Percentiles rank a stretch among this genome's conserved stretches.
Evolutionary conservation across 2,113 vertebrate species (phyloP).

Genomic region (Pimephales promelas): DNA sequence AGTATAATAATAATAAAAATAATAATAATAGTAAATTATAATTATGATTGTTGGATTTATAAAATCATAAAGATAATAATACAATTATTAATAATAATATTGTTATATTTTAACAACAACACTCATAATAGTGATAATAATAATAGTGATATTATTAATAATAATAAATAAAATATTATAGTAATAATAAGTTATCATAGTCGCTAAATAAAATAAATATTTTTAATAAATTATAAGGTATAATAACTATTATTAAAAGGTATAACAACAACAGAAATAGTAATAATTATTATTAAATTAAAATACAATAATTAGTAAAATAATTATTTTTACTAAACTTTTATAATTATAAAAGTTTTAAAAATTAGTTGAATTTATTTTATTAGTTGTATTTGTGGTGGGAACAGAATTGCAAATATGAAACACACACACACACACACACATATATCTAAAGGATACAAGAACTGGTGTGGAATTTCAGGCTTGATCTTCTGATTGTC

Average conservation of each 20-base stretch:
- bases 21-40: not conserved
- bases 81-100: not conserved
- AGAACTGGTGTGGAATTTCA: slow-evolving; percentile 36
- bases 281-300: too few relatives aligned
- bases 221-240: not conserved
- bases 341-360: not conserved
- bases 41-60: not conserved
- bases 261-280: too few relatives aligned
- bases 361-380: not conserved
- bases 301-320: not conserved
- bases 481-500: slow-evolving; percentile 49
- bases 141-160: not conserved
- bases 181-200: not conserved
- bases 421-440: too few relatives aligned
- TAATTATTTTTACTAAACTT: too few relatives aligned
- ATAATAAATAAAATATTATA: too few relatives aligned
- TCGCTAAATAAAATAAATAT: not conserved
- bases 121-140: too few relatives aligned
- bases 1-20: not conserved
- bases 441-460: not conserved
- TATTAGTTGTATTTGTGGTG: not conserved
- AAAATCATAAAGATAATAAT: not conserved
- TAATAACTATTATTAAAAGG: too few relatives aligned
- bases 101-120: not conserved
- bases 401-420: not conserved